Base-by-base conservation (phyloP, 1,140 invertebrate species). In the Phortica variegata region DNA sequence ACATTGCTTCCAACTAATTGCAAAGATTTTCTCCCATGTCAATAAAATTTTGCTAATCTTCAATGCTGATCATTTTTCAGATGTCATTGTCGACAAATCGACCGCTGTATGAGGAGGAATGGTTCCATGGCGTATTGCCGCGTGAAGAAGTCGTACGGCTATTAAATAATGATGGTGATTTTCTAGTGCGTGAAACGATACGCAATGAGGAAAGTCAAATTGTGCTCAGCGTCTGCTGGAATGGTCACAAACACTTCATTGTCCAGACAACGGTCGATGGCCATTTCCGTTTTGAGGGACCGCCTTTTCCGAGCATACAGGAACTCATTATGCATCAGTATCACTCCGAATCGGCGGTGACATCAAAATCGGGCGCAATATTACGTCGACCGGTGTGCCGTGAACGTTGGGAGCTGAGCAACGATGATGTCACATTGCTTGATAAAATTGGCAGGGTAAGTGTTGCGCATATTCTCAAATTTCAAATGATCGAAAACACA, bases 101-200 rank as follows among this genome's bases (percentile, higher is more conserved):
- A 33, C 81, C 83, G 18, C 76, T 93, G 13, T 86, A 89, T 44
- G 91, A 95, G 52, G 91, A 95, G 77, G 91, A 95, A 75, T 98
- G 95, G 95, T 98, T 97, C 78, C 95, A 98, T 74, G 95, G 95
- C 4, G 93, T 97, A 2, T 70, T 98, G 23, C 95, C 95, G 0
- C 80, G 95, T 34, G 95, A 97, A 77, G 95, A 98, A 80, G 95
- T 97, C 2, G 93, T 97, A 10, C 79, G 93, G 49, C 80, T 98
- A 12, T 78, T 97, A 16, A 84, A 86, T 10, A 85, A 85, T 38
- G 90, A 97, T 63, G 95, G 95, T 1, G 94, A 98, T 73, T 98
- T 93, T 77, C 80, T 98, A 39, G 93, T 98, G 20, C 82, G 95
- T 17, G 92, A 97, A 80, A 97, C 94, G 32, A 91, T 87, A n/a